Percentiles rank a stretch among this genome's conserved stretches.
Conservation (phyloP, 1,140 invertebrate genomes). For the Lasioglossum baleicum region DNA sequence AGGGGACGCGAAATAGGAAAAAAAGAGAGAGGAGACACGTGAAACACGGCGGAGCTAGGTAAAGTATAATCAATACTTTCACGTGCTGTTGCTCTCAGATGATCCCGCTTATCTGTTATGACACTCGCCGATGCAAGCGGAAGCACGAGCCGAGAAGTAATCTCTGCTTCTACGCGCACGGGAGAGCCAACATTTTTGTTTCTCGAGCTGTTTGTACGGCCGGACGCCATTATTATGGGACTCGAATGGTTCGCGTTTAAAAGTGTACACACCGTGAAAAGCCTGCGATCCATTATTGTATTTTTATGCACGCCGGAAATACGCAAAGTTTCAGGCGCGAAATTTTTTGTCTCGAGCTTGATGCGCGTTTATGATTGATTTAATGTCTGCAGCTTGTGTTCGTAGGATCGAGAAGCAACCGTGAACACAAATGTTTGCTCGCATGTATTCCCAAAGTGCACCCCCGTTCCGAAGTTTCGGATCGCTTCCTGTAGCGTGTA, state of each 20-base stretch:
- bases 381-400: neutral
- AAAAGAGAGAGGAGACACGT: neutral
- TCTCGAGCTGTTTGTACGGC: neutral
- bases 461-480: neutral
- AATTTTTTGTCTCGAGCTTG: neutral
- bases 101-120: conserved; percentile 32
- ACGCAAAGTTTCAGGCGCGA: too few species aligned
- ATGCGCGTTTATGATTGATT: neutral
- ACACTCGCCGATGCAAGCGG: conserved; percentile 11
- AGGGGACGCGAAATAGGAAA: too few species aligned
- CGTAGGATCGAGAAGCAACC: neutral
- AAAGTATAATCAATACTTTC: conserved; percentile 38
- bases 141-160: neutral
- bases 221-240: neutral
- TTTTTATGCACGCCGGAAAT: too few species aligned
- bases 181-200: neutral
- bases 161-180: neutral
- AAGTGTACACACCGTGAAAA: neutral
- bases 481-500: neutral
- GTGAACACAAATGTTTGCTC: neutral
- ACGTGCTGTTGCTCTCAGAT: conserved; percentile 22
- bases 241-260: neutral
- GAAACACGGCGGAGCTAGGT: conserved; percentile 28
- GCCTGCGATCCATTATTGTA: too few species aligned
- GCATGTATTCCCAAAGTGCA: neutral